Conservation (phyloP, 2,888 invertebrate species). For the Rhagonycha lutea region DNA sequence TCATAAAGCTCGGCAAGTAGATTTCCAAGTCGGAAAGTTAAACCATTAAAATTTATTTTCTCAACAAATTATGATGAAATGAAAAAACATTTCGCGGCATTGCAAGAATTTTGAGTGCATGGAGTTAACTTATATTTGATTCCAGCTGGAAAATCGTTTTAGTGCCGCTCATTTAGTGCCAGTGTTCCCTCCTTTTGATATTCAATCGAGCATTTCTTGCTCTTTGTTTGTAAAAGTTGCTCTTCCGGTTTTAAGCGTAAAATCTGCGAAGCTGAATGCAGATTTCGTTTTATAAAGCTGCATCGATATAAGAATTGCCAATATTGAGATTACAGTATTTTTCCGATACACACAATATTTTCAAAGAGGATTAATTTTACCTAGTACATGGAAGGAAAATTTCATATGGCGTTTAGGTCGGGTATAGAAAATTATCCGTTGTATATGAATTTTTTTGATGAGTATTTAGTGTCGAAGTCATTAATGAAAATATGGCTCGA, state of each 20-base stretch:
- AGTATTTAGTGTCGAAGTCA: too few relatives aligned
- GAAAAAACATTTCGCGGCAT: background rate
- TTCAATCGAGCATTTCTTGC: background rate
- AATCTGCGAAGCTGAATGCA: background rate
- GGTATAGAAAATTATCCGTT: too few relatives aligned
- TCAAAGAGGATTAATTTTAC: too few relatives aligned
- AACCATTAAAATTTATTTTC: background rate
- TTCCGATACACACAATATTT: background rate
- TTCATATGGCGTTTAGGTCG: too few relatives aligned
- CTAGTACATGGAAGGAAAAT: too few relatives aligned
- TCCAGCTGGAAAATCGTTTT: background rate
- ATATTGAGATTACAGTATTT: background rate
- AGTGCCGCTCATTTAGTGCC: background rate
- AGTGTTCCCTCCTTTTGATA: background rate
- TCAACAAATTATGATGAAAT: background rate
- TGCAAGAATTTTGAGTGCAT: background rate
- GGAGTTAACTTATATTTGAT: background rate
- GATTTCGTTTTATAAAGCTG: background rate
- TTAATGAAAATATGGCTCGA: too few relatives aligned
- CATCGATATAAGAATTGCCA: background rate
- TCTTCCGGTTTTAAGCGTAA: background rate
- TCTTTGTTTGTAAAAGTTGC: background rate
- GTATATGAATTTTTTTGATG: too few relatives aligned
- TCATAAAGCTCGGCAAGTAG: background rate
- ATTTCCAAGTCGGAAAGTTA: background rate